Base-by-base conservation (phyloP, 1,140 invertebrate genomes). In the Neodiprion virginianus region DNA sequence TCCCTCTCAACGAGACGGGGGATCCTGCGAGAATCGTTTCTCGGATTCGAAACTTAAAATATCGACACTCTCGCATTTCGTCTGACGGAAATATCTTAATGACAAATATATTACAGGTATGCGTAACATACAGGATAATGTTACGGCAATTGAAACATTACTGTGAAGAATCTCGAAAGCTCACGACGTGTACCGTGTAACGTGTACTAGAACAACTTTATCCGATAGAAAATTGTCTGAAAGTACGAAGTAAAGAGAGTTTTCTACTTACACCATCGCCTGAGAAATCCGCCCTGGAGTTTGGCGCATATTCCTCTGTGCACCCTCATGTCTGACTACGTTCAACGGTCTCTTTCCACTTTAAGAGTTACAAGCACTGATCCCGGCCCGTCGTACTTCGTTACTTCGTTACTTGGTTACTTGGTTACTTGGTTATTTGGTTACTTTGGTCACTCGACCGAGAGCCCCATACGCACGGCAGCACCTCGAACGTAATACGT, bases 281-380 rank as follows among this genome's bases (percentile, higher is more conserved):
- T 80, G 28, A 88, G 82, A 72, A 88, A 88, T 76, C 87, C 86
- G 48, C 86, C 84, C 75, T 88, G 87, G 10, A 88, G 79, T 76
- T 88, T 88, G 1, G 86, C 82, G 78, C 87, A 88, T 74, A 88
- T 86, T 74, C 86, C 85, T 12, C 86, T 85, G 72, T 88, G 82
- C 65, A 88, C 85, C 77, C 86, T 88, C 87, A 88, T 88, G 11
- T 77, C 78, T 67, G n/a, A 3, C 17, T 2, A 1, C 67, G 21
- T 8, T 69, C 67, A 40, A 47, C 10, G 67, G 12, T 11, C 66
- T 12, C 28, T 8, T 68, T 7, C 61, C 21, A 50, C 53, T 68
- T 65, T n/a, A 14, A 69, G 21, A 23, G 50, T 50, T 47, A 3
- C 50, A 21, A 12, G 14, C n/a, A 21, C 69, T 48, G 48, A 14